These are phyloP conservation scores for Trichogramma pretiosum DNA, from an alignment of 1,140 invertebrate genomes.

Conservation along the genomic window DNA sequence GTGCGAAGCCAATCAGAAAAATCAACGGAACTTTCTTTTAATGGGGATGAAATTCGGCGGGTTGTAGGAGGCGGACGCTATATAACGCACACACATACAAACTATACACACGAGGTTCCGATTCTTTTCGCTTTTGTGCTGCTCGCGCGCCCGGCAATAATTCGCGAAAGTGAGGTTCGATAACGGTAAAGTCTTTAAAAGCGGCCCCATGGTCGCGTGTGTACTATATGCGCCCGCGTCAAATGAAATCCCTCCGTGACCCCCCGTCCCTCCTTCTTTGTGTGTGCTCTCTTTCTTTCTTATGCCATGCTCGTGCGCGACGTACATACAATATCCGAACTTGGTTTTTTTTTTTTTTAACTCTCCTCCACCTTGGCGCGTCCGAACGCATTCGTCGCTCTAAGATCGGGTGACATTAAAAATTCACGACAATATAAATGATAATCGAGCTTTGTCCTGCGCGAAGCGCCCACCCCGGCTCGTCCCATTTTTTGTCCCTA, in stretches of 20 bases:
- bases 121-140: no score
- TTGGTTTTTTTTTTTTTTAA: conserved; percentile 2
- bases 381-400: neutral
- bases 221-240: conserved; percentile 19
- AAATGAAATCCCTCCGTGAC: conserved; percentile 37
- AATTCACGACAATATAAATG: conserved; percentile 18
- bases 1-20: no score
- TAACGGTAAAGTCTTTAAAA: no score
- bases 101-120: no score
- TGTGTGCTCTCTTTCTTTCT: conserved; percentile 3
- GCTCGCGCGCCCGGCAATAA: no score
- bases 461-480: conserved; percentile 14
- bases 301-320: conserved; percentile 2
- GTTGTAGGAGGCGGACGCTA: neutral
- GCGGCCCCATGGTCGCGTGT: conserved; percentile 2
- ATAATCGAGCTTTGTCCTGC: no score
- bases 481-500: conserved; percentile 7
- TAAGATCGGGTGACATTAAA: conserved; percentile 19
- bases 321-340: conserved; percentile 12
- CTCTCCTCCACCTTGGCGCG: conserved; percentile 7
- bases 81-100: no score
- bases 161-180: no score
- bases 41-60: no score
- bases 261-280: conserved; percentile 1
- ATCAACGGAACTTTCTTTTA: no score